Evolutionary conservation across 2,888 invertebrate species (phyloP), one percentile per base, ranked within the genome.

Genomic region (Macaria notata): DNA sequence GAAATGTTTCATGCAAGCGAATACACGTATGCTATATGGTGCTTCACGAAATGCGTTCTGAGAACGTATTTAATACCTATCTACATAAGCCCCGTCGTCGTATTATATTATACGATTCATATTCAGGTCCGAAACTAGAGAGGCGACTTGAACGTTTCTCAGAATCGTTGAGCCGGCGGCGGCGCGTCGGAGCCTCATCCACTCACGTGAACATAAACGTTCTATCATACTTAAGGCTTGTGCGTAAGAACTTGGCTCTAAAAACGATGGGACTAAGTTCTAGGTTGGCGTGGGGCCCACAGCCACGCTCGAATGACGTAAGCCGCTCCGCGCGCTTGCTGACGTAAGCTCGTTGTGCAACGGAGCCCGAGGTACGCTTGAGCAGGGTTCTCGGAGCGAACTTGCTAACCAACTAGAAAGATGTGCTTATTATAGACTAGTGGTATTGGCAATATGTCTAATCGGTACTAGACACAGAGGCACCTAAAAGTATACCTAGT

Each of bases 341-440:
- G 90, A 91, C 90, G 90, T 91, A 91, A 91, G 90, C 90, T 86
- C 83, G 90, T 91, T 91, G 91, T 90, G 90, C 90, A 91, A 90
- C 87, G 83, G 74, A 86, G 87, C 86, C 80, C 76, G 84, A 87
- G 88, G 85, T 88, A 87, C 84, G 80, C 81, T 86, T 84, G 81
- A 87, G 85, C 87, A 81, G 81, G 79, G 83, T 83, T 86, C 86
- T 89, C 83, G 79, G 81, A 85, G 83, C 83, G 81, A 82, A 81
- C 82, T 85, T 81, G 80, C n/a, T 86, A 89, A 88, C 89, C 84
- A 79, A 75, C 83, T 33, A 33, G 6, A 33, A 82, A 85, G 87
- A 89, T 88, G 88, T 79, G 75, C 81, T 81, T 33, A 33, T 4
- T 33, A n/a, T n/a, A n/a, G n/a, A n/a, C n/a, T n/a, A n/a, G n/a